Base-by-base conservation (phyloP, 2,113 vertebrate genomes). In the Phodopus roborovskii region DNA sequence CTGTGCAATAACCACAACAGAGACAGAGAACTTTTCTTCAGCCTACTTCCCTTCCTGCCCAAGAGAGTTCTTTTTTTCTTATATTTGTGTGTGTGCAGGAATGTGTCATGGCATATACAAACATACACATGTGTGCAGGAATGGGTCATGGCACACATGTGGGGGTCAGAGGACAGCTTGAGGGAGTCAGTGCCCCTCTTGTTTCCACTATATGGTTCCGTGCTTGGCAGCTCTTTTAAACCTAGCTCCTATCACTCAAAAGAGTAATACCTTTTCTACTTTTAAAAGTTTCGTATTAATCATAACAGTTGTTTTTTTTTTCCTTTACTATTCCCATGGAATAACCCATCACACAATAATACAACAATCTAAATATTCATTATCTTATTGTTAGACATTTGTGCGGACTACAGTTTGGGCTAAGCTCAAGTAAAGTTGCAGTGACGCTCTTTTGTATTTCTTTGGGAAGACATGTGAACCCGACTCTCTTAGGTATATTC, bases 221-320 rank as follows among this genome's bases (percentile, higher is more conserved):
- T 8, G 26, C n/a, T 17, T 30, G 15, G 58, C 16, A 84, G 16
- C 26, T 73, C 70, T 28, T 79, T 66, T 48, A 45, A 15, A 16
- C 53, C n/a, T 95, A 56, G 26, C 13, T 71, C 45, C 79, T 90
- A 75, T 74, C 79, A 88, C 26, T 97, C 22, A 83, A 68, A 97
- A 70, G 30, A 83, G 56, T 62, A 28, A 48, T 7, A 33, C 26
- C 30, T 64, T 58, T 62, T 45, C 58, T 83, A 30, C 36, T 45
- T 45, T 62, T 83, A 94, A 70, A 66, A 12, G 56, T 20, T 13
- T 20, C 79, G 10, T 85, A 50, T 15, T 36, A 42, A 16, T 90
- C 33, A 73, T 39, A 17, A 86, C 33, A 75, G 24, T 53, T 87
- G 1, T 2, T 48, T 71, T 45, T 48, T 89, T 87, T 39, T 84